Evolutionary conservation across 2,797 vertebrate genomes (phyloP), one percentile per base, ranked within the genome.

Genomic region (Gallinago solitaria): DNA sequence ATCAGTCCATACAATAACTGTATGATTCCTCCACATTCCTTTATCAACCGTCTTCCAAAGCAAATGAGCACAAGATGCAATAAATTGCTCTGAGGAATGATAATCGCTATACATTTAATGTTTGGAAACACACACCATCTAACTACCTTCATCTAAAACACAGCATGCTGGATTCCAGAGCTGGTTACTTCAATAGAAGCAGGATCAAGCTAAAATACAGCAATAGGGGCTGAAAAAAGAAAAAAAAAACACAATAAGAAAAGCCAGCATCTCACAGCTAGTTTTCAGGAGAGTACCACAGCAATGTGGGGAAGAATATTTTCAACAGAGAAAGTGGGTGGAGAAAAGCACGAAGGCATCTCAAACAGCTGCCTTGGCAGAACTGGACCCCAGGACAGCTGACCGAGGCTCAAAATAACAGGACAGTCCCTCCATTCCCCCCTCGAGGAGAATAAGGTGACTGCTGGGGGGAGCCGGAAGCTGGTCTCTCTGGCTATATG

Each of bases 341-440:
- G 39, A 88, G 20, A 88, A 88, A 88, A 93, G 77, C 43, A 53
- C 32, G 35, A 84, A 96, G 70, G 74, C 45, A 84, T 91, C 74
- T 96, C 56, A 89, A 37, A 56, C 65, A 95, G 79, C 77, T 91
- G 67, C 56, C 63, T 64, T 88, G 67, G 21, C n/a, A 75, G 50
- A 81, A 70, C 5, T 9, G 12, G 48, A 67, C 59, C 37, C 32
- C 17, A 32, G 54, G 32, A 81, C 84, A 95, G 76, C 92, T 96
- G 89, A 90, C 50, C 5, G 4, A 81, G 56, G 39, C 76, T 35
- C 51, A 83, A 41, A 96, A 93, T 84, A 90, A 88, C 10, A 65
- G n/a, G 70, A 83, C 27, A 86, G 73, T 79, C 48, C 35, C 63
- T 69, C 39, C 37, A 33, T 54, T 84, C 56, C 32, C 47, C 57